Evolutionary conservation across 2,888 invertebrate genomes (phyloP).

Genomic region (Scaptodrosophila latifasciaeformis): DNA sequence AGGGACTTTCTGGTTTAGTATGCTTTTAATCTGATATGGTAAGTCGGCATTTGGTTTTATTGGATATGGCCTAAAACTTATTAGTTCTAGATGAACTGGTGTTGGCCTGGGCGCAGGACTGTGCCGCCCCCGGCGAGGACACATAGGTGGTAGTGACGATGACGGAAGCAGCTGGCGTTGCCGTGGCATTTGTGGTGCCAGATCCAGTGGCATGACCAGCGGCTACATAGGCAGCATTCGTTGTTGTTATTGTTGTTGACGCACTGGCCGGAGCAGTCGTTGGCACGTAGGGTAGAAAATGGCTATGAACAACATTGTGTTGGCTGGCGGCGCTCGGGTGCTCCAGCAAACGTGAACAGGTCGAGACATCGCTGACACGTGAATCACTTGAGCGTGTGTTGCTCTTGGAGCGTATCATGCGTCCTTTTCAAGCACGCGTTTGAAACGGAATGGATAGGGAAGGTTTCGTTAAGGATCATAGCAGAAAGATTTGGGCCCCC

Average conservation of each 20-base stretch:
- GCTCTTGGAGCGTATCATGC: conserved; percentile 74
- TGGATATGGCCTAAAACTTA: conserved; percentile 67
- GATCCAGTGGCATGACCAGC: conserved; percentile 17
- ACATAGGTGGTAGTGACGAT: conserved; percentile 56
- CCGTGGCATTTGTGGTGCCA: conserved; percentile 31
- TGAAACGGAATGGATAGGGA: too few relatives aligned
- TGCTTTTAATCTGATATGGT: conserved; percentile 25
- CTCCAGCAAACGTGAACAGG: conserved; percentile 73
- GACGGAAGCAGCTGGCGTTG: conserved; percentile 31
- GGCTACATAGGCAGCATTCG: conserved; percentile 7
- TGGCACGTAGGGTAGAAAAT: conserved; percentile 62
- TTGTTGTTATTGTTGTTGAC: conserved; percentile 9
- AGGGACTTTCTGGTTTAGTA: conserved; percentile 29
- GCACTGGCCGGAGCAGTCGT: conserved; percentile 36
- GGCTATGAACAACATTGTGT: conserved; percentile 62
- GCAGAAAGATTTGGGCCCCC: too few relatives aligned
- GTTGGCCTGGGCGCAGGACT: conserved; percentile 62
- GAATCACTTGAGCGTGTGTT: conserved; percentile 75
- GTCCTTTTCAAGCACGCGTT: conserved; percentile 61
- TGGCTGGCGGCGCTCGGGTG: conserved; percentile 65
- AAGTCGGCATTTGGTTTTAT: conserved; percentile 15
- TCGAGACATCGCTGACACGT: conserved; percentile 73
- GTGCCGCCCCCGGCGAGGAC: conserved; percentile 54
- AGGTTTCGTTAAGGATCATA: too few relatives aligned
- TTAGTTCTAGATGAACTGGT: conserved; percentile 61